These are phyloP conservation scores for Agrochola litura DNA, from an alignment of 2,888 invertebrate genomes.

Conservation along the genomic window DNA sequence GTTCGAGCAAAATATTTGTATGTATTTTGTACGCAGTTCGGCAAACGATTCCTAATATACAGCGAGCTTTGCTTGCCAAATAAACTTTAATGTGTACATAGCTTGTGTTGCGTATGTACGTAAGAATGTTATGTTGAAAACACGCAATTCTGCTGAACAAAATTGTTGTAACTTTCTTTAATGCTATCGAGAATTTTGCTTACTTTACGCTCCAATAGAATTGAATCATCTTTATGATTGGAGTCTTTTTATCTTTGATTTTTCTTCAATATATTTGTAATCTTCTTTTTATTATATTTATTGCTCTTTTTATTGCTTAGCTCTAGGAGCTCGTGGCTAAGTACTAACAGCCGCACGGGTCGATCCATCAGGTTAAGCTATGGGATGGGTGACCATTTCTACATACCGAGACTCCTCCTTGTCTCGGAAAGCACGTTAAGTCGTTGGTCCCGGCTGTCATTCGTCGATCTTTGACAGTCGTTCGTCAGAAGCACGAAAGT, in stretches of 20 bases:
- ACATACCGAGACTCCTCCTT: no score
- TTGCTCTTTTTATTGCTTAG: no score
- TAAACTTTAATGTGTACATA: conserved; percentile 48
- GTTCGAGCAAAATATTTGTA: conserved; percentile 46
- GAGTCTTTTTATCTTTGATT: conserved; percentile 15
- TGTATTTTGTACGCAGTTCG: conserved; percentile 49
- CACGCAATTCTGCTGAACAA: conserved; percentile 34
- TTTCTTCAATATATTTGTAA: background rate
- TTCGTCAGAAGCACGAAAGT: no score
- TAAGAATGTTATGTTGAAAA: conserved; percentile 14
- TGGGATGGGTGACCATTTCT: no score
- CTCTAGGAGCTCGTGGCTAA: no score
- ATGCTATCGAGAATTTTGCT: conserved; percentile 30
- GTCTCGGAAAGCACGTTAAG: no score
- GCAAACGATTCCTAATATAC: conserved; percentile 26
- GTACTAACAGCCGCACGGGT: no score
- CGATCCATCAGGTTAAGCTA: no score
- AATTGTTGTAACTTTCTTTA: conserved; percentile 31
- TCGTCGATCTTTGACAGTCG: no score
- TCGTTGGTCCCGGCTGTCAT: no score
- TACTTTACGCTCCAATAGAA: conserved; percentile 29
- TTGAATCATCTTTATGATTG: conserved; percentile 42
- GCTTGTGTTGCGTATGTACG: conserved; percentile 3
- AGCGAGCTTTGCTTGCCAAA: conserved; percentile 34
- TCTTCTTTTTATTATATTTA: background rate